These are phyloP conservation scores for Monoplex corrugatus DNA, from an alignment of 2,888 invertebrate species.

Conservation along the genomic window DNA sequence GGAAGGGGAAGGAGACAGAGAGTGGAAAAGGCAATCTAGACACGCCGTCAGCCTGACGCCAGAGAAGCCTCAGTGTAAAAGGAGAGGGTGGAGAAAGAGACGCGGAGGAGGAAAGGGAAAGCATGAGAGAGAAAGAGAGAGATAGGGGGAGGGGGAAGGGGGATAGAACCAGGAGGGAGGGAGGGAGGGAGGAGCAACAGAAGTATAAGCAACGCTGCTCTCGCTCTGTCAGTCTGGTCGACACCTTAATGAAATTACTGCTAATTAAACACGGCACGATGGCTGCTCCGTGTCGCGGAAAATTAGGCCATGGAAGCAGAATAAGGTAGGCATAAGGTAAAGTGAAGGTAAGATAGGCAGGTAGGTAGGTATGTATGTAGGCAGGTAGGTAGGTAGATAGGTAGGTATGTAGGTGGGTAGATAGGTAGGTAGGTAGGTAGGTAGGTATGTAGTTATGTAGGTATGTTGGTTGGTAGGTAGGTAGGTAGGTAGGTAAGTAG, in stretches of 20 bases:
- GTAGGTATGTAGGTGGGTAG: neutral
- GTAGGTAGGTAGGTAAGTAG: neutral
- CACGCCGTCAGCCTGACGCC: slow-evolving; percentile 20
- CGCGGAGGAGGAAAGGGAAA: too few relatives aligned
- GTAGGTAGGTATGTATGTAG: neutral
- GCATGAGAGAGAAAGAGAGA: too few relatives aligned
- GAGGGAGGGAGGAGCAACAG: too few relatives aligned
- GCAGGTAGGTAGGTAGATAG: neutral
- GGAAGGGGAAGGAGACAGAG: too few relatives aligned
- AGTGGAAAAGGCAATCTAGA: neutral
- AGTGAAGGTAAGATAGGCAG: neutral
- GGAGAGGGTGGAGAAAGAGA: neutral
- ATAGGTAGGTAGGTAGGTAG: neutral
- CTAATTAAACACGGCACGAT: slow-evolving; percentile 47
- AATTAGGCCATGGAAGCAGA: slow-evolving; percentile 33
- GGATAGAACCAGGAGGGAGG: too few relatives aligned
- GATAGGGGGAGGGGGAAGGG: too few relatives aligned
- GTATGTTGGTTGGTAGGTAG: too few relatives aligned
- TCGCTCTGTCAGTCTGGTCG: neutral
- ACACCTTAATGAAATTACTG: slow-evolving; percentile 47
- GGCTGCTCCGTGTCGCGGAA: slow-evolving; percentile 19
- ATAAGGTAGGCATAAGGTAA: neutral
- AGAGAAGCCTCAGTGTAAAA: neutral
- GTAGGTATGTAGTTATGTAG: too few relatives aligned
- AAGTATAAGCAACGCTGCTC: too few relatives aligned